Evolutionary conservation across 2,888 invertebrate species (phyloP).

Genomic region (Ametastegia equiseti): DNA sequence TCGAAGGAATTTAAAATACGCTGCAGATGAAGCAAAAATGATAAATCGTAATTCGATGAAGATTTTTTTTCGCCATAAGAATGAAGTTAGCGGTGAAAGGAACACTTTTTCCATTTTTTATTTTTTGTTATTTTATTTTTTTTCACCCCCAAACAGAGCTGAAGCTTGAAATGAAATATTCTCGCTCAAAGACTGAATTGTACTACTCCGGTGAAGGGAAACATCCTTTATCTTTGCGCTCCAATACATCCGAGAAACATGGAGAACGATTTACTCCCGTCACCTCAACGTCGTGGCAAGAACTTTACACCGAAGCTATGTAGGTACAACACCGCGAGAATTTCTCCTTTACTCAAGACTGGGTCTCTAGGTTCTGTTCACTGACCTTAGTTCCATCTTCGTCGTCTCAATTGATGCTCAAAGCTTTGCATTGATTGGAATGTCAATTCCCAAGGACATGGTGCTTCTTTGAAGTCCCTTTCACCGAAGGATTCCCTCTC

Average conservation of each 20-base stretch:
- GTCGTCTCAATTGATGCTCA: neutral
- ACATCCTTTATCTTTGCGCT: slow-evolving; percentile 43
- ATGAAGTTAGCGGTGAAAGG: neutral
- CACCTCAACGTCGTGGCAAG: neutral
- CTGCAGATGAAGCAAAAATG: neutral
- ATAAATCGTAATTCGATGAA: slow-evolving; percentile 23
- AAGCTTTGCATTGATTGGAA: slow-evolving; percentile 8
- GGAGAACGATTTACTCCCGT: slow-evolving; percentile 14
- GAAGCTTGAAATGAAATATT: slow-evolving; percentile 14
- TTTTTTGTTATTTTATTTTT: too few relatives aligned
- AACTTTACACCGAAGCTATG: neutral
- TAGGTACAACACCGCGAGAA: neutral
- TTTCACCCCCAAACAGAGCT: neutral
- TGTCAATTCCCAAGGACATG: neutral
- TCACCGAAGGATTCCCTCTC: neutral
- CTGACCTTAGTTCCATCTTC: neutral
- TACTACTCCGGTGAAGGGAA: slow-evolving; percentile 14
- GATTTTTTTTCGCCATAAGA: neutral
- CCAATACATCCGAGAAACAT: slow-evolving; percentile 24
- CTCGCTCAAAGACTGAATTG: slow-evolving; percentile 21
- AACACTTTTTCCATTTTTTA: too few relatives aligned
- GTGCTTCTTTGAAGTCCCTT: neutral
- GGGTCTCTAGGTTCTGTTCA: neutral
- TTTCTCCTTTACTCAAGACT: neutral
- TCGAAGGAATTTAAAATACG: neutral